These are phyloP conservation scores for Corythoichthys haematopterus DNA, from an alignment of 2,113 vertebrate species.

Conservation along the genomic window DNA sequence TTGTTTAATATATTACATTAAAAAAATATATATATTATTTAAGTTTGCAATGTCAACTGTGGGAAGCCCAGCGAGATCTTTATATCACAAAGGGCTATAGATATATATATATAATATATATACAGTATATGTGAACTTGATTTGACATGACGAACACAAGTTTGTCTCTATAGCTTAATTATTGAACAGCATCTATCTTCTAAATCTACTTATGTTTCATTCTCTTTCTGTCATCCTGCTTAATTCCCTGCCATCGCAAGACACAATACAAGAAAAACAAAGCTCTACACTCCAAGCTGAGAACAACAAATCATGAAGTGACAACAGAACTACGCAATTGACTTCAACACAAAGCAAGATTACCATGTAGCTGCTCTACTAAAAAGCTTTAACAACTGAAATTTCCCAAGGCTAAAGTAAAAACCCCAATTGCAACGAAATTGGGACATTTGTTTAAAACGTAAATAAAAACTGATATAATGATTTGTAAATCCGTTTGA, in stretches of 20 bases:
- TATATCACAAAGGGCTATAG: too few species aligned
- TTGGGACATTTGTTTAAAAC: too few species aligned
- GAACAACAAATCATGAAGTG: conserved; percentile 23
- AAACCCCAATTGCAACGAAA: not conserved
- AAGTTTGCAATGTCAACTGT: too few species aligned
- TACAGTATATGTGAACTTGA: too few species aligned
- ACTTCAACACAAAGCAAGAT: conserved; percentile 14
- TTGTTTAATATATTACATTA: too few species aligned
- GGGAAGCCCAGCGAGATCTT: too few species aligned
- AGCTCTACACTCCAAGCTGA: conserved; percentile 19
- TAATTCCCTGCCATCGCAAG: conserved; percentile 13
- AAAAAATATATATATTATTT: too few species aligned
- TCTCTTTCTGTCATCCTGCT: not conserved
- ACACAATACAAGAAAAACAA: conserved; percentile 39
- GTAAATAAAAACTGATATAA: too few species aligned
- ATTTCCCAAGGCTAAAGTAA: not conserved
- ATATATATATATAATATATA: too few species aligned
- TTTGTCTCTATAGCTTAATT: conserved; percentile 45
- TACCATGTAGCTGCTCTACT: conserved; percentile 8
- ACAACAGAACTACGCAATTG: conserved; percentile 31
- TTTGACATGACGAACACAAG: conserved; percentile 9
- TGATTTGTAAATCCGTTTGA: too few species aligned
- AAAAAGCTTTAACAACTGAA: not conserved
- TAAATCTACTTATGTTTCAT: conserved; percentile 29
- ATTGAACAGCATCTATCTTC: conserved; percentile 27